Evolutionary conservation across 2,797 vertebrate genomes (phyloP), one percentile per base, ranked within the genome.

Genomic region (Poeciliopsis gracilis): DNA sequence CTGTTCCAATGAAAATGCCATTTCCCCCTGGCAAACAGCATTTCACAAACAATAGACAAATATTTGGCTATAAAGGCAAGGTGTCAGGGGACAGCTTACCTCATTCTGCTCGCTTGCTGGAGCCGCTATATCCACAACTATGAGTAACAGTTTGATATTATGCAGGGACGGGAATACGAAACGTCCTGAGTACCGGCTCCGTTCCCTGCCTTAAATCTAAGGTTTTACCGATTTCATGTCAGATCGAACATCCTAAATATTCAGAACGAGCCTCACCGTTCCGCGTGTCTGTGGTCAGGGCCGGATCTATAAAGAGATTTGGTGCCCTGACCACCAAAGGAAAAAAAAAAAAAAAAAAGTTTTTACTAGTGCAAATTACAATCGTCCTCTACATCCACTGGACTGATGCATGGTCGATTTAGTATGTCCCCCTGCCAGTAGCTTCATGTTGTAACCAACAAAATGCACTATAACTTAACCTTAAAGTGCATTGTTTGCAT

Each of bases 1-100:
- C 88, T 91, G 89, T 84, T 88, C 82, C 79, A 87, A 90, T 82
- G 72, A 85, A 78, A 90, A 88, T 72, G 80, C 69, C 51, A 83
- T 88, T 91, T 88, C 78, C 84, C 89, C 66, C 81, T 36, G 83
- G 82, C 82, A 87, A 92, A 93, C 72, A 87, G 83, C 81, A 88
- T 92, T 89, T 89, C 83, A 90, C 69, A 73, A 90, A 88, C 86
- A 90, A 91, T 77, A 84, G 89, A 91, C 85, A 88, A 91, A 93
- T 88, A 88, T 91, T 92, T 86, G 83, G 73, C 87, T 79, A 81
- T 82, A 86, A 90, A 91, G 80, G 86, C 82, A 75, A 46, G 78
- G 89, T 72, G 84, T 92, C 90, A 80, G 59, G 89, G 89, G 89
- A 88, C 77, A 85, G 86, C 81, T 80, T 71, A 77, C 85, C 82